Base-by-base conservation (phyloP, 2,888 invertebrate genomes). In the Drosophila emarginata region DNA sequence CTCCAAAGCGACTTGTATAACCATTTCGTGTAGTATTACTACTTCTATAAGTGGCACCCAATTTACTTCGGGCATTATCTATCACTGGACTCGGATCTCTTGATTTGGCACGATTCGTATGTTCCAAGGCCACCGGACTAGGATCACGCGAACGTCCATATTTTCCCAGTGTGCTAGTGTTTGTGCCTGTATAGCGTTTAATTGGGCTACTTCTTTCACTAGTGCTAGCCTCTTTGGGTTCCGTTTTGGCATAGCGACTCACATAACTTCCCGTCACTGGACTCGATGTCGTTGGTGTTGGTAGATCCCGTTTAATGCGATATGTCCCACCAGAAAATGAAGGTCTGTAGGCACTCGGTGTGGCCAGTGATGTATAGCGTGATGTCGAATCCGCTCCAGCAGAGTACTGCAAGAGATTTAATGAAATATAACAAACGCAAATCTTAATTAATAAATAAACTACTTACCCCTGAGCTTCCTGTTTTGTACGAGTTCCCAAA, bases 61-160 rank as follows among this genome's bases (percentile, higher is more conserved):
- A 92, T 37, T 89, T 92, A 0, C 89, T 90, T 1, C 90, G 75
- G 2, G 86, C 62, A n/a, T 84, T 76, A 40, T 89, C 83, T 4
- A 87, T 50, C 62, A 92, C 91, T 3, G 94, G 94, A 88, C 94
- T 94, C 2, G 93, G 93, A 79, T 94, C 94, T 80, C 94, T 92
- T 71, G 93, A 94, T 52, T 88, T 89, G 23, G 89, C 82, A 1
- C 90, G 85, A 61, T 89, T 90, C 12, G 90, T 91, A 21, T 90
- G 91, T 40, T 90, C 88, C 12, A 90, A 68, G 2, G 90, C 89
- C 7, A 87, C 90, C 0, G 92, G 92, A 73, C 91, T 91, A 4
- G 92, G 90, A 70, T 92, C 91, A 23, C 92, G 70, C 0, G 91
- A 91, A 0, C 87, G 67, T 4, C 88, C 89, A 68, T 90, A 91